Percentiles rank a stretch among this genome's conserved stretches.
Evolutionary conservation across 2,797 vertebrate genomes (phyloP).

Genomic region (Falco novaeseelandiae): DNA sequence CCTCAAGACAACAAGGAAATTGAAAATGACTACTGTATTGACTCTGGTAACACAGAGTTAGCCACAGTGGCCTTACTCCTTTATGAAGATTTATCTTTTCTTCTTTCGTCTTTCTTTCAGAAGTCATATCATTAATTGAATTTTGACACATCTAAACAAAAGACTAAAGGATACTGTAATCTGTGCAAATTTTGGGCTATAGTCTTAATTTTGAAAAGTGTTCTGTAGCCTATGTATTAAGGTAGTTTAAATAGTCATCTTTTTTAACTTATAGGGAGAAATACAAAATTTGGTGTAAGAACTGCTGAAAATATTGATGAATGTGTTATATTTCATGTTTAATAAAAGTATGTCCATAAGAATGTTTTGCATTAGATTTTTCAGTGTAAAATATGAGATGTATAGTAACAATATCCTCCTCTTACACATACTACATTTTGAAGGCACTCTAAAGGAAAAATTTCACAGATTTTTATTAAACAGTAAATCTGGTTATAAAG

Average conservation of each 20-base stretch:
- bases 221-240: background rate
- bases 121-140: background rate
- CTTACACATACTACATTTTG: constrained; percentile 14
- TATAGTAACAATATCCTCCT: background rate
- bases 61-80: constrained; percentile 75
- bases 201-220: constrained; percentile 21
- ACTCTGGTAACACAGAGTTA: constrained; percentile 59
- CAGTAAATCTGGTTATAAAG: constrained; percentile 45
- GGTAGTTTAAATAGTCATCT: constrained; percentile 42
- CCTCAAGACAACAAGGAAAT: constrained; percentile 65
- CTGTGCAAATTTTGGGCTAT: constrained; percentile 18
- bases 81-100: constrained; percentile 66
- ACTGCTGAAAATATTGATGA: constrained; percentile 24
- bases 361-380: constrained; percentile 36
- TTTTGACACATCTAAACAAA: constrained; percentile 41
- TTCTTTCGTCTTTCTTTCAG: constrained; percentile 48
- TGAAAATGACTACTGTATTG: constrained; percentile 54
- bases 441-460: background rate
- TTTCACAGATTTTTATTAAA: background rate
- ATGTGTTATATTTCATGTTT: constrained; percentile 49
- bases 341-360: constrained; percentile 51
- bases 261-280: constrained; percentile 60
- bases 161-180: constrained; percentile 8
- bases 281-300: constrained; percentile 24
- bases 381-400: background rate